Percentiles rank a stretch among this genome's conserved stretches.
Evolutionary conservation across 2,797 vertebrate genomes (phyloP).

Genomic region (Tachyglossus aculeatus): DNA sequence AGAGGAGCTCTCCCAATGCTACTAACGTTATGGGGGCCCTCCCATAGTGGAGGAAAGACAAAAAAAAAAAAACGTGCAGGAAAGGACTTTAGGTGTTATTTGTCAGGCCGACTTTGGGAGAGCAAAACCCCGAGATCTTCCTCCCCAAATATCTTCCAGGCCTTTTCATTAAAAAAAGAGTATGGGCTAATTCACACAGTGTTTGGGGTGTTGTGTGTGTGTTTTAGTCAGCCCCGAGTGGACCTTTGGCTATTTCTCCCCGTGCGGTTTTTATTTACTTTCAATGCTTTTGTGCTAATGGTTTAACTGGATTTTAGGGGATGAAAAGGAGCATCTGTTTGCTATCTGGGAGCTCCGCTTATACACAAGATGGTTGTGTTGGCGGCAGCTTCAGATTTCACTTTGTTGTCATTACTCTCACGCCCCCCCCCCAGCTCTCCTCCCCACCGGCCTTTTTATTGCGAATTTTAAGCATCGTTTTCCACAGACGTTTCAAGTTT

Average conservation of each 20-base stretch:
- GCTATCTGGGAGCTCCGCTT: slow-evolving; percentile 59
- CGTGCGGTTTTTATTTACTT: slow-evolving; percentile 27
- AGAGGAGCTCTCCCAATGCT: too few relatives aligned
- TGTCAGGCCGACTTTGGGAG: too few relatives aligned
- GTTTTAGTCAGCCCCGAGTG: slow-evolving; percentile 6
- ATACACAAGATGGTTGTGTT: slow-evolving; percentile 55
- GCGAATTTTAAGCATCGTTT: neutral
- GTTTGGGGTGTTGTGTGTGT: neutral
- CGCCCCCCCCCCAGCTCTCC: too few relatives aligned
- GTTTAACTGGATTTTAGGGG: slow-evolving; percentile 48
- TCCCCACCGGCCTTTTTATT: neutral
- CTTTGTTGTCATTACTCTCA: too few relatives aligned
- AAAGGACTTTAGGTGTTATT: too few relatives aligned
- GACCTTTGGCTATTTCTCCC: too few relatives aligned
- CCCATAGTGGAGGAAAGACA: neutral
- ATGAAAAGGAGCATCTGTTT: slow-evolving; percentile 45
- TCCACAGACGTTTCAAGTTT: neutral
- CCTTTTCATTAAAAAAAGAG: neutral
- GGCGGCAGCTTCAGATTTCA: slow-evolving; percentile 62
- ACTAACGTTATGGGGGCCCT: too few relatives aligned
- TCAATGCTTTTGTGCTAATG: slow-evolving; percentile 44
- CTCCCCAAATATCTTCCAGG: neutral
- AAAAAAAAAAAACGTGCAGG: neutral
- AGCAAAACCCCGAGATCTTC: neutral
- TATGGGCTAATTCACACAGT: neutral